Percentiles rank a stretch among this genome's conserved stretches.
These are phyloP conservation scores for Microplitis mediator DNA, from an alignment of 1,140 invertebrate genomes.

Conservation along the genomic window DNA sequence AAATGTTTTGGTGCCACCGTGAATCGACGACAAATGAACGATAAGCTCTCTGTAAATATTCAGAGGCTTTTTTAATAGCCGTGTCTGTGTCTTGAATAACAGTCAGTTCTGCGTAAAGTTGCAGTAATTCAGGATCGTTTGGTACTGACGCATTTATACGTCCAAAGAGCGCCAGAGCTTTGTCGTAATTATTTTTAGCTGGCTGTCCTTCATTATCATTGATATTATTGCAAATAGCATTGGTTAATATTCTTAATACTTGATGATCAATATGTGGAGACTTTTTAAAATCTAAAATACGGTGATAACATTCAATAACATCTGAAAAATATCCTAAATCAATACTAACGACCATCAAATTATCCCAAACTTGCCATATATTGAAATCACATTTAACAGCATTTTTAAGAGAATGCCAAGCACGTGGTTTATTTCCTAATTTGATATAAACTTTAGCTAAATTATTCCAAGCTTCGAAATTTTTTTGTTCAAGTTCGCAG, in stretches of 20 bases:
- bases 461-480: slow-evolving; percentile 98
- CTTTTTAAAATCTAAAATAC: slow-evolving; percentile 82
- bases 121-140: slow-evolving; percentile 77
- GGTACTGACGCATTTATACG: slow-evolving; percentile 73
- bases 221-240: slow-evolving; percentile 71
- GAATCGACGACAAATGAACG: slow-evolving; percentile 66
- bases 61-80: slow-evolving; percentile 65
- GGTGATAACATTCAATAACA: slow-evolving; percentile 80
- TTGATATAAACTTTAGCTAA: slow-evolving; percentile 91
- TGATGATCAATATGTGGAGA: slow-evolving; percentile 77
- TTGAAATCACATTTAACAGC: slow-evolving; percentile 93
- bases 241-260: slow-evolving; percentile 77
- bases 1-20: slow-evolving; percentile 68
- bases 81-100: slow-evolving; percentile 52
- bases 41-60: slow-evolving; percentile 68
- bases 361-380: slow-evolving; percentile 98
- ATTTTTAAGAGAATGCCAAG: slow-evolving; percentile 84
- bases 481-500: slow-evolving; percentile 82
- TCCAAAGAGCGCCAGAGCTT: slow-evolving; percentile 79
- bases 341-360: slow-evolving; percentile 82
- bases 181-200: slow-evolving; percentile 65
- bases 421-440: slow-evolving; percentile 82
- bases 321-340: slow-evolving; percentile 78
- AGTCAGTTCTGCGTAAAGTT: slow-evolving; percentile 77
- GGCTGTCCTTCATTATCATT: slow-evolving; percentile 66